These are phyloP conservation scores for Siderastrea siderea DNA, from an alignment of 92 coral and sea anemone species.

Conservation along the genomic window DNA sequence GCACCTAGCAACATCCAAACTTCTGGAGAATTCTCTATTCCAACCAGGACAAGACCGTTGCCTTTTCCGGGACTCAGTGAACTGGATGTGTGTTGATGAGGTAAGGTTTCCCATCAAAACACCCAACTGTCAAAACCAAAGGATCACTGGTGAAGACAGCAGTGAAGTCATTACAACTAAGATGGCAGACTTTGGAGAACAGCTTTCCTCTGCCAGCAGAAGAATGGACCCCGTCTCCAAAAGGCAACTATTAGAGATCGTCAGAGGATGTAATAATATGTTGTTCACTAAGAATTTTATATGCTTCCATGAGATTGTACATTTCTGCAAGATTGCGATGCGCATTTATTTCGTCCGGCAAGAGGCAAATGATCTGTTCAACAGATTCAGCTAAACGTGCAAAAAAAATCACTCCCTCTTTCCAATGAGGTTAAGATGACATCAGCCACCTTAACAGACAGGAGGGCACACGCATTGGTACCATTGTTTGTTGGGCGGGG, in stretches of 20 bases:
- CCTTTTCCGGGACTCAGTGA: background rate
- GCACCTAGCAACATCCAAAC: slow-evolving; percentile 50
- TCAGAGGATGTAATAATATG: slow-evolving; percentile 34
- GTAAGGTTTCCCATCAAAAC: slow-evolving; percentile 21
- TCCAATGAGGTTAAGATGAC: slow-evolving; percentile 20
- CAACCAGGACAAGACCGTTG: slow-evolving; percentile 11
- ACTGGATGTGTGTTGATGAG: slow-evolving; percentile 44
- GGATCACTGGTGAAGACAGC: slow-evolving; percentile 42
- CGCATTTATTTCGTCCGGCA: slow-evolving; percentile 11
- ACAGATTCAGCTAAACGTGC: slow-evolving; percentile 17
- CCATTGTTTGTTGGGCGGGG: slow-evolving; percentile 26
- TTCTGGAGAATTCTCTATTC: slow-evolving; percentile 37
- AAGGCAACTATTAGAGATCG: slow-evolving; percentile 61
- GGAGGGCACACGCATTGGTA: slow-evolving; percentile 34
- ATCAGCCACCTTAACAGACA: slow-evolving; percentile 37
- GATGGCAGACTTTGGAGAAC: slow-evolving; percentile 39
- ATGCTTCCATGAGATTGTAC: slow-evolving; percentile 17
- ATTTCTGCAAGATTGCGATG: background rate
- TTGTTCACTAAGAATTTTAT: background rate
- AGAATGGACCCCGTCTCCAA: slow-evolving; percentile 44
- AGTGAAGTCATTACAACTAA: slow-evolving; percentile 22
- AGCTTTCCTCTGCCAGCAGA: slow-evolving; percentile 55
- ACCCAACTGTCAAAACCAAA: slow-evolving; percentile 33
- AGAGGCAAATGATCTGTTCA: slow-evolving; percentile 23
- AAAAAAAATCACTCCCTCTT: slow-evolving; percentile 21